Evolutionary conservation across 2,888 invertebrate genomes (phyloP).

Genomic region (Plebejus anna): DNA sequence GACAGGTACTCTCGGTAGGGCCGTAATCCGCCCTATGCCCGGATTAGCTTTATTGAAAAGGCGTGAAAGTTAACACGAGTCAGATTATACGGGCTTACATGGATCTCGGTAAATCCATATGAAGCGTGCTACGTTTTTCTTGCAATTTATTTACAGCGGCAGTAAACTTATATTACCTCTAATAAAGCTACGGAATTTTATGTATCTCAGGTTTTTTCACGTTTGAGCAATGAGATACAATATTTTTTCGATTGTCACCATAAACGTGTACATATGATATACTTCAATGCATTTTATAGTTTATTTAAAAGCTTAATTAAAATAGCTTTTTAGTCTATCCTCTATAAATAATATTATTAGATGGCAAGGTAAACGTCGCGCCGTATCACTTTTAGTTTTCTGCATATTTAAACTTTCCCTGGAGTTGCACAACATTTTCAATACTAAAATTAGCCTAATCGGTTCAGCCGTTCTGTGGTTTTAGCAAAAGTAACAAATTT

Average conservation of each 20-base stretch:
- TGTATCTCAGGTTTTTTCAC: background rate
- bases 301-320: no score
- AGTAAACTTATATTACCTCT: slow-evolving; percentile 9
- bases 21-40: background rate
- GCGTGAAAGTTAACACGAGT: background rate
- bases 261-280: background rate
- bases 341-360: no score
- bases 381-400: no score
- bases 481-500: no score
- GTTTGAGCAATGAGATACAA: background rate
- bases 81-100: background rate
- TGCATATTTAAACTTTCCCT: no score
- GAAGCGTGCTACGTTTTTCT: slow-evolving; percentile 1
- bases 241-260: background rate
- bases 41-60: slow-evolving; percentile 11
- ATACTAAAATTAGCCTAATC: no score
- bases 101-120: background rate
- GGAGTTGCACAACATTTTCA: no score
- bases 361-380: no score
- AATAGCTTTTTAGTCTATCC: no score
- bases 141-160: background rate
- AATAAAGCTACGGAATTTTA: background rate
- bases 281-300: background rate
- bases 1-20: background rate
- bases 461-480: no score